Conservation (phyloP, 1,140 invertebrate genomes). For the Drosophila lacteicornis region DNA sequence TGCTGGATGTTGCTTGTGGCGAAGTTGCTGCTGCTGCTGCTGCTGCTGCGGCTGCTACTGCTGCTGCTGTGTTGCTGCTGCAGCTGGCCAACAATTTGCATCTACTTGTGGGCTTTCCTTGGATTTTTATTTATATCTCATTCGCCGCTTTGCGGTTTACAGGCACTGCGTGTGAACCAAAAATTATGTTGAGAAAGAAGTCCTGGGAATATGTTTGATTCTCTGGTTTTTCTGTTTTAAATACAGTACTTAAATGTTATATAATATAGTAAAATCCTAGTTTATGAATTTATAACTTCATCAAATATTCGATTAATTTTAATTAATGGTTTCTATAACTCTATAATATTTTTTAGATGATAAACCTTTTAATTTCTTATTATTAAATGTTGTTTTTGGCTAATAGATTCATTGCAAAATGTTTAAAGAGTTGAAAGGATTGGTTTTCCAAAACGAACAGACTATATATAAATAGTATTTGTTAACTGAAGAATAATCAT, state of each 20-base stretch:
- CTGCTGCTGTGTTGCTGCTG: slow-evolving; percentile 33
- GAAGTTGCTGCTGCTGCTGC: slow-evolving; percentile 28
- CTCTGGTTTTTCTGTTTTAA: too few species aligned
- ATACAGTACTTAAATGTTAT: not conserved
- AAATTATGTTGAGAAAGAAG: not conserved
- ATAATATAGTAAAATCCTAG: too few species aligned
- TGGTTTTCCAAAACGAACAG: too few species aligned
- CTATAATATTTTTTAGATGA: too few species aligned
- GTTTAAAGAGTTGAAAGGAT: not conserved
- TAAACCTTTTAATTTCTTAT: too few species aligned
- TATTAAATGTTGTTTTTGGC: too few species aligned
- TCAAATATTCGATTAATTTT: too few species aligned
- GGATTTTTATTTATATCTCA: slow-evolving; percentile 36
- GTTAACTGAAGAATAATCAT: too few species aligned
- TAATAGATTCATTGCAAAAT: not conserved
- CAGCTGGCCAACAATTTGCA: slow-evolving; percentile 73
- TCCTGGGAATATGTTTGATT: slow-evolving; percentile 19
- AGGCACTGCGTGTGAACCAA: slow-evolving; percentile 58
- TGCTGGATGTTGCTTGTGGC: slow-evolving; percentile 57
- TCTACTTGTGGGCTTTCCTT: slow-evolving; percentile 76
- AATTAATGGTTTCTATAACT: too few species aligned
- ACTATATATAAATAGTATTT: too few species aligned
- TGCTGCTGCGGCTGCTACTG: slow-evolving; percentile 11
- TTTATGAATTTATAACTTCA: too few species aligned
- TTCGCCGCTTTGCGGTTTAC: slow-evolving; percentile 46